Evolutionary conservation across 2,888 invertebrate species (phyloP), one percentile per base, ranked within the genome.

Genomic region (Drosophila algonquin): DNA sequence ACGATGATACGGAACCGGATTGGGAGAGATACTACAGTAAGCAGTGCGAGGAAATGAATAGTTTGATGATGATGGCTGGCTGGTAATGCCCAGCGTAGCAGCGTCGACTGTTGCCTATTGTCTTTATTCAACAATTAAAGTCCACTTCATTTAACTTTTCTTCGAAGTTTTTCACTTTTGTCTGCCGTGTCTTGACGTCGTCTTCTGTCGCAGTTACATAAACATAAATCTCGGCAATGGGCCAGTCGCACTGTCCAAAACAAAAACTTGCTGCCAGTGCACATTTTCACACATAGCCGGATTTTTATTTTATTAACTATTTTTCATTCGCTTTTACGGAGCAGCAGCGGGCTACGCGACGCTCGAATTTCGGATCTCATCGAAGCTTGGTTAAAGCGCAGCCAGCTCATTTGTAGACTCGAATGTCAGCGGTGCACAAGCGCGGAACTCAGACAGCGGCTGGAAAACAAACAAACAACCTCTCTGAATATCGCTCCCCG

Each of bases 341-440:
- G 27, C 24, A 45, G 30, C 45, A 21, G 35, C 54, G 74, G 72
- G 53, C 76, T 61, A 73, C 70, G 67, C 70, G 67, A 69, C 59
- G 54, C 68, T 51, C 55, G 55, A 65, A 55, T 57, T 56, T 75
- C 73, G 64, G 72, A 48, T 58, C 50, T 58, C 67, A 61, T 73
- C 65, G 64, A 73, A 73, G 57, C 64, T 73, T 73, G 64, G 64
- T 58, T 64, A 59, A 73, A 65, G 56, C 73, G 73, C 72, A 63
- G 61, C 73, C 75, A 60, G 73, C 67, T 84, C 80, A 85, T 83
- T 88, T 86, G 68, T 72, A 58, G 60, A 62, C 81, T 75, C 77
- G 92, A 90, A 78, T 87, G 82, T 87, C 85, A 84, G 59, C 87
- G 67, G 87, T 79, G 62, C 73, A 80, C 81, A 88, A 81, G 87